Evolutionary conservation across 2,888 invertebrate genomes (phyloP), one percentile per base, ranked within the genome.

Genomic region (Arenicola marina): DNA sequence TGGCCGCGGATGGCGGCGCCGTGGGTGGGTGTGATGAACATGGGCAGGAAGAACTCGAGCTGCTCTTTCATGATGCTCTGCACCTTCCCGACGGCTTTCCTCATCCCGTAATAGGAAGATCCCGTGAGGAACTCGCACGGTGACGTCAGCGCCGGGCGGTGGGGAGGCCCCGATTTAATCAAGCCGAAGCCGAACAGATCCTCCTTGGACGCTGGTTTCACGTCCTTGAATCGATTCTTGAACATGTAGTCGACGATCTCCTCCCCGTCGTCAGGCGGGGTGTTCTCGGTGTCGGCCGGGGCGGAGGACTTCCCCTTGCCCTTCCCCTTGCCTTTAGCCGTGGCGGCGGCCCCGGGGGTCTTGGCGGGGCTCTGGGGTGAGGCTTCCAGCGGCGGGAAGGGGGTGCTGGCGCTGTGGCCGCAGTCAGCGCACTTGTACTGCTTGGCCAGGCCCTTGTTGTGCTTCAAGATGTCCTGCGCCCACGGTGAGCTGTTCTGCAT

Each of bases 51-150:
- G 51, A 69, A 73, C 38, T 71, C 68, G 2, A 78, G 68, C 26
- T 77, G 74, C 28, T 77, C 78, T 56, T 77, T 76, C 63, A 78
- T 61, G 2, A 76, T 74, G 61, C 76, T 77, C 54, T 78, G 75
- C 4, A 76, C 76, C 11, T 65, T 67, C 0, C 74, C 75, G 15
- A 74, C 61, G 1, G 75, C 73, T 32, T 68, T 71, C 55, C 75
- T 65, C 77, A 78, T 78, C 29, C 73, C 66, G 24, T 66, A 72
- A 61, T 71, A 78, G 1, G 76, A 75, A 18, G 70, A 73, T 1
- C 69, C 68, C 4, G 69, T 72, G 11, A 78, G 61, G 56, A 75
- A 76, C 62, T 78, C 78, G 59, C 78, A 78, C 0, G 78, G 77
- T 0, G 76, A 72, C 2, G 77, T 77, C 24, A 78, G 59, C 1